A percentile compares a stretch with the other conserved stretches of the same genome.
Evolutionary conservation across 2,797 vertebrate species (phyloP).

Genomic region (Rhyacichthys aspro): DNA sequence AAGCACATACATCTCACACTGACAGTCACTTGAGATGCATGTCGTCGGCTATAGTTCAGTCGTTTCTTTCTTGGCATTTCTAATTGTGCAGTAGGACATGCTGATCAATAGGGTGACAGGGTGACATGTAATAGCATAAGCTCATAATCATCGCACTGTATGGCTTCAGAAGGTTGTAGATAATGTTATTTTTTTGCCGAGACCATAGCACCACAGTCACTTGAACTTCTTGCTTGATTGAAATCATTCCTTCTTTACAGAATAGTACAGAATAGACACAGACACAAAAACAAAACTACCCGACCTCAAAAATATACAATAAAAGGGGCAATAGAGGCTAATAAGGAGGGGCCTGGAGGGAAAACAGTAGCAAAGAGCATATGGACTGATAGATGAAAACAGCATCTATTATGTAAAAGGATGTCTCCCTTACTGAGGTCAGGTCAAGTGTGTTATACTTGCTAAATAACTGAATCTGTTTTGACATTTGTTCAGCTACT

Average conservation of each 20-base stretch:
- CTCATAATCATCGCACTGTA: too few relatives aligned
- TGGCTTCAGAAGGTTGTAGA: too few relatives aligned
- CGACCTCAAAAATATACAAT: not conserved
- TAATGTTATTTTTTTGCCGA: too few relatives aligned
- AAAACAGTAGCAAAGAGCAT: conserved; percentile 11
- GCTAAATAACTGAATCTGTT: conserved; percentile 18
- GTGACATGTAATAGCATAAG: too few relatives aligned
- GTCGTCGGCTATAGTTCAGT: too few relatives aligned
- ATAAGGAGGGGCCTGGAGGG: conserved; percentile 31
- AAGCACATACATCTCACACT: too few relatives aligned
- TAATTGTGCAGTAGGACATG: too few relatives aligned
- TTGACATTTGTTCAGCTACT: conserved; percentile 11
- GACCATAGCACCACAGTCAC: too few relatives aligned
- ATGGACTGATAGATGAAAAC: conserved; percentile 26
- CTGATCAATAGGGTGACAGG: too few relatives aligned
- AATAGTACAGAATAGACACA: conserved; percentile 13
- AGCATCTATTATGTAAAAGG: conserved; percentile 47
- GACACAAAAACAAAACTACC: not conserved
- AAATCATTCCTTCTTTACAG: not conserved
- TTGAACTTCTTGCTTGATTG: too few relatives aligned
- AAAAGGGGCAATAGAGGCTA: conserved; percentile 22
- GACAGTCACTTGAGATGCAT: too few relatives aligned
- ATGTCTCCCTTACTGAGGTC: conserved; percentile 10
- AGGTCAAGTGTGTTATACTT: conserved; percentile 31
- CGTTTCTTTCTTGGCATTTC: too few relatives aligned